Base-by-base conservation (phyloP, 2,888 invertebrate genomes). In the Scrobipalpa atriplicella region DNA sequence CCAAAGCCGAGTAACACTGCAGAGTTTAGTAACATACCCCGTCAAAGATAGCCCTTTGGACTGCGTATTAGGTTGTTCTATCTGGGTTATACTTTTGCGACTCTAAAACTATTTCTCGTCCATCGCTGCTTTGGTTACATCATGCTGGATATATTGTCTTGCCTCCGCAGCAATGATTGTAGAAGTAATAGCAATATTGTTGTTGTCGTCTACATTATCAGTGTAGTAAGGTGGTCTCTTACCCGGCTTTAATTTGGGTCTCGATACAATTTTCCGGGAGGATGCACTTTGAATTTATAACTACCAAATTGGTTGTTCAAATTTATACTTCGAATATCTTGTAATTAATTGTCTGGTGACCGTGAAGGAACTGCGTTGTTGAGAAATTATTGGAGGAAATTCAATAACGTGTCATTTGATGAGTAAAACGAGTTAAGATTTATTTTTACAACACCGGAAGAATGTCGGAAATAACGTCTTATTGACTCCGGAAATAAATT, bases 271-370 rank as follows among this genome's bases (percentile, higher is more conserved):
- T 92, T 90, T 88, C 83, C 85, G 89, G 83, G 79, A 78, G 89
- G 85, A 88, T 90, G 89, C 89, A 90, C 89, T 90, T 90, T 88
- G 91, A 91, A 92, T 92, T 92, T 91, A 91, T 92, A 91, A 92
- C 91, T 84, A 90, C 87, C 85, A 89, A 92, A 91, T 90, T 90
- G 92, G 84, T 85, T 82, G 84, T 83, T 84, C 83, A 87, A 87
- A 89, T 90, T 89, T 89, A 85, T 89, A 86, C 83, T 85, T 85
- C 83, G 87, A 87, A 91, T 90, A 89, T 90, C 89, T 89, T 85
- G 79, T 82, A 85, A 87, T 86, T 90, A 91, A 91, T 90, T 90
- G 89, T 81, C 75, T 75, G 78, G 77, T 80, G 83, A 82, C 86
- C 83, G 80, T 81, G 78, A 75, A 76, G 69, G 74, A 74, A 77